Base-by-base conservation (phyloP, 2,113 vertebrate species). In the Ifrita kowaldi region DNA sequence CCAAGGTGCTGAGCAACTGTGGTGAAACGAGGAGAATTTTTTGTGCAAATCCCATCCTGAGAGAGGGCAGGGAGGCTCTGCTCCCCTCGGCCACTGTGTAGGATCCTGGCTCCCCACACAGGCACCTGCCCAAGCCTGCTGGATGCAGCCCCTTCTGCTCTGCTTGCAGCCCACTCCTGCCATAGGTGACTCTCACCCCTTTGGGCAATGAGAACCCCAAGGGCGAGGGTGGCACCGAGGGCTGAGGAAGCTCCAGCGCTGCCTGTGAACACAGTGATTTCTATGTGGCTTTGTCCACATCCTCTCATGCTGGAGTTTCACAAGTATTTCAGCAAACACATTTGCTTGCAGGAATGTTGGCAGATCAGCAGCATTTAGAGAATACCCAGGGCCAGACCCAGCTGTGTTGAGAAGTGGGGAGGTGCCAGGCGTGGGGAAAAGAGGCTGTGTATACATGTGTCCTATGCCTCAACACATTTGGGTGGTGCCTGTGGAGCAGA, bases 11-110 rank as follows among this genome's bases (percentile, higher is more conserved):
- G 49, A 47, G 32, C 15, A 23, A 5, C 37, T 33, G 6, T 7
- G 1, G 1, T 10, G 3, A n/a, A 67, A 47, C 0, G 0, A 27
- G 4, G 6, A 42, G 52, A 42, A 28, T 17, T 84, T 70, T 19
- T 67, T 30, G 63, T 8, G 65, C 44, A 46, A 42, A 59, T 35
- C 18, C 7, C 3, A 0, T 5, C 18, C 5, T 9, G 56, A 27
- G 35, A 16, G 41, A 30, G 41, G 12, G 3, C 1, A 1, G 17
- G 17, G 13, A 14, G 8, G 13, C 24, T 64, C 8, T 37, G 42
- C 23, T 52, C 6, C 5, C 11, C 50, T 35, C 39, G 14, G n/a
- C 33, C 53, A 46, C 30, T 26, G n/a, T 0, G 1, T 17, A 3
- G 12, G 5, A 60, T 55, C 47, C n/a, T 27, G 3, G 15, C 30